Percentiles rank a stretch among this genome's conserved stretches.
phyloP scores from a whole-genome alignment of 2,888 invertebrate species.

The Acanthoscelides obtectus region DNA sequence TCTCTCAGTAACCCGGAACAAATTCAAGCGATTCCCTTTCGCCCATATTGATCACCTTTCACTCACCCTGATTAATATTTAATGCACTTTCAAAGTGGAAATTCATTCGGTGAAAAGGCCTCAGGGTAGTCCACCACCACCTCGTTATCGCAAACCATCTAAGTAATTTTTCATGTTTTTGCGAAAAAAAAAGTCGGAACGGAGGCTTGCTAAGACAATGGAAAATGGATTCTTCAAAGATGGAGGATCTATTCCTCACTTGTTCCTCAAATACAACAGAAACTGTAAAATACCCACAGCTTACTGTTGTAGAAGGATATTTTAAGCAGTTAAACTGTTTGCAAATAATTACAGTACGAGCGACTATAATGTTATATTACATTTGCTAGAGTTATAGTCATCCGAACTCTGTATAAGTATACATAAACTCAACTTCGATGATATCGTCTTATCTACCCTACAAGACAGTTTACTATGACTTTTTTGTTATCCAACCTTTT shows the following conservation, averaged over 20 bases:
- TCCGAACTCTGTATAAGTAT: too few relatives aligned
- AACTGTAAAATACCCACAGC: too few relatives aligned
- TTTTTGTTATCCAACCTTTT: too few relatives aligned
- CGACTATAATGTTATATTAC: too few relatives aligned
- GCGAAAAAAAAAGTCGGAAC: neutral
- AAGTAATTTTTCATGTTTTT: slow-evolving; percentile 3
- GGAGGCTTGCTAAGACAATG: neutral
- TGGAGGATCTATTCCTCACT: neutral
- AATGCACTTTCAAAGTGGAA: slow-evolving; percentile 12
- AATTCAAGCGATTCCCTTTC: neutral
- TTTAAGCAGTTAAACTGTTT: too few relatives aligned
- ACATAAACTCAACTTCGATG: too few relatives aligned
- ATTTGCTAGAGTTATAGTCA: too few relatives aligned
- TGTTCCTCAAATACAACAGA: too few relatives aligned
- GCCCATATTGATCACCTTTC: slow-evolving; percentile 17
- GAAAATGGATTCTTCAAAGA: neutral
- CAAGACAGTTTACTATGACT: too few relatives aligned
- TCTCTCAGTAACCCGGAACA: neutral
- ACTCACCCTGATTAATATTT: slow-evolving; percentile 22
- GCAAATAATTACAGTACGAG: too few relatives aligned
- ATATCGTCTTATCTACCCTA: too few relatives aligned
- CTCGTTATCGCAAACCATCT: neutral
- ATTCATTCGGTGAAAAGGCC: slow-evolving; percentile 21
- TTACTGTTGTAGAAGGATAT: too few relatives aligned
- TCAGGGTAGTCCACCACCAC: neutral